phyloP scores from a whole-genome alignment of 1,140 invertebrate genomes.

The Maniola jurtina region DNA sequence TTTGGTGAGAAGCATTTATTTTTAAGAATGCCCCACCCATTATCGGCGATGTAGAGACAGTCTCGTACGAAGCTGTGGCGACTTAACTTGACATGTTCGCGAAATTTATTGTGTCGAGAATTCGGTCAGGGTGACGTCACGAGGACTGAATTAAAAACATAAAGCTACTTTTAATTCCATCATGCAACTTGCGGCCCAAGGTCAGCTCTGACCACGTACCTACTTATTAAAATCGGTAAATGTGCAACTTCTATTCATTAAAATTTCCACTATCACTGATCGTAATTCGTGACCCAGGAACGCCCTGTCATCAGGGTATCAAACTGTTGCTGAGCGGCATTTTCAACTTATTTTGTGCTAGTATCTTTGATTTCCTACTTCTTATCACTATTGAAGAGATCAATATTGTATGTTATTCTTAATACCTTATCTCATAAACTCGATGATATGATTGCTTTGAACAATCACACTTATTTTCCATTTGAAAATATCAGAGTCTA shows the following conservation, averaged over 20 bases:
- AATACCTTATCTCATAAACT: conserved; percentile 1
- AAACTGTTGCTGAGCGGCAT: conserved; percentile 37
- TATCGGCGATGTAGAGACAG: background rate
- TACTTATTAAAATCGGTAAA: conserved; percentile 49
- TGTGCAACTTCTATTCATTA: conserved; percentile 37
- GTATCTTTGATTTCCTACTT: background rate
- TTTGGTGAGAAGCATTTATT: conserved; percentile 17
- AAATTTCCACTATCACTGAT: conserved; percentile 42
- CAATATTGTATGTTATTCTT: background rate
- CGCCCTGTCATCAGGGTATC: conserved; percentile 49
- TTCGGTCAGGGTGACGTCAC: conserved; percentile 72
- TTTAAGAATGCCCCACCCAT: background rate
- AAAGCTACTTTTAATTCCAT: conserved; percentile 67
- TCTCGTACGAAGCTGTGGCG: background rate
- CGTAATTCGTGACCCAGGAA: conserved; percentile 49
- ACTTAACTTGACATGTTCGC: conserved; percentile 3
- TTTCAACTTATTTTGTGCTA: background rate
- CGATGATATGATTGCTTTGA: conserved; percentile 1
- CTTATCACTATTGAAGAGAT: background rate
- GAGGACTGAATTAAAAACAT: conserved; percentile 71
- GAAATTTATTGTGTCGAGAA: conserved; percentile 40
- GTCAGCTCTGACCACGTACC: conserved; percentile 55
- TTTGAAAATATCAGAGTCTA: background rate
- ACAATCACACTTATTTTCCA: background rate
- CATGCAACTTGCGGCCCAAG: conserved; percentile 60